Percentiles rank a stretch among this genome's conserved stretches.
Evolutionary conservation across 2,888 invertebrate genomes (phyloP).

Genomic region (Limnephilus marmoratus): DNA sequence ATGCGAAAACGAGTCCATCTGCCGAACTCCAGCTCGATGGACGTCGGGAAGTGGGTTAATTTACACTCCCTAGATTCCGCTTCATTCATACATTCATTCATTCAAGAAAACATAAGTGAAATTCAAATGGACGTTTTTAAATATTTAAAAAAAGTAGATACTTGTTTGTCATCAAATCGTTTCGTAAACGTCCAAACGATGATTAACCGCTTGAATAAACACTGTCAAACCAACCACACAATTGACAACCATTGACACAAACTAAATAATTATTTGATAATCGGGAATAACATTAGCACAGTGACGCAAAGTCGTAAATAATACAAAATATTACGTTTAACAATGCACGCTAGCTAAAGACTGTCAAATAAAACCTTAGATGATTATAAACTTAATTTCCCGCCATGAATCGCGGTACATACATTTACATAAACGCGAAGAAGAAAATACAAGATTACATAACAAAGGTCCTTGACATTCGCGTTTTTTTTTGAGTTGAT

Average conservation of each 20-base stretch:
- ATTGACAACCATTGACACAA: background rate
- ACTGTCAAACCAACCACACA: background rate
- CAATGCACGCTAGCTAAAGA: background rate
- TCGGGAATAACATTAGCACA: background rate
- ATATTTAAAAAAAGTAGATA: background rate
- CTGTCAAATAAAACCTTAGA: background rate
- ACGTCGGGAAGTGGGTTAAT: no score
- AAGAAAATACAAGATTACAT: background rate
- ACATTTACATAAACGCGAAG: background rate
- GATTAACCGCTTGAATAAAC: background rate
- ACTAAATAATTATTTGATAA: background rate
- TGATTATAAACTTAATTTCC: background rate
- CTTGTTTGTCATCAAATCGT: background rate
- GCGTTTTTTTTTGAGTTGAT: background rate
- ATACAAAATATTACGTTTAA: background rate
- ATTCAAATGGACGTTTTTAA: no score
- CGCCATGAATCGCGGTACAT: background rate
- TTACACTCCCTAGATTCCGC: no score
- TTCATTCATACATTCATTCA: no score
- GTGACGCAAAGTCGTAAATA: background rate
- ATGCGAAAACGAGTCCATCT: no score
- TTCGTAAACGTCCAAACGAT: background rate
- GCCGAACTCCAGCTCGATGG: no score
- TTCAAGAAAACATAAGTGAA: no score
- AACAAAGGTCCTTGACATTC: background rate